phyloP scores from a whole-genome alignment of 2,888 invertebrate species.

The Salpingus planirostris region DNA sequence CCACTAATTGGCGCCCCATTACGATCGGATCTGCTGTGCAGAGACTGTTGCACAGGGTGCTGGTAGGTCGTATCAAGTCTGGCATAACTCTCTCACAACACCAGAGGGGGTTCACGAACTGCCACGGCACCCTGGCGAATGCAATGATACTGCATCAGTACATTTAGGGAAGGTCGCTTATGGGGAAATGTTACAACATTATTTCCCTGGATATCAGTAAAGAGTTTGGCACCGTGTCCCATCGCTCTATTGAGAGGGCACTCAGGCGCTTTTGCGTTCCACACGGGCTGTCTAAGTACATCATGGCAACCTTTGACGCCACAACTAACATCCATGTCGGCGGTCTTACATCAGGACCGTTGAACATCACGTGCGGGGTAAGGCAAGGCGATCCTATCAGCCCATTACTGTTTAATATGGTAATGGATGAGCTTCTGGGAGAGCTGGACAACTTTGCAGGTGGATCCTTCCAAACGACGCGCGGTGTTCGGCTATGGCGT shows the following conservation, averaged over 20 bases:
- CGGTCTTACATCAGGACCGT: background rate
- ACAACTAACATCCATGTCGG: slow-evolving; percentile 13
- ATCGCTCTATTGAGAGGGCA: slow-evolving; percentile 13
- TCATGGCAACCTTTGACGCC: background rate
- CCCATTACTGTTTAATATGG: too few relatives aligned
- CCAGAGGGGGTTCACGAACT: slow-evolving; percentile 27
- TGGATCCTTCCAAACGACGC: slow-evolving; percentile 1
- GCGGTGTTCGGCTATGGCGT: too few relatives aligned
- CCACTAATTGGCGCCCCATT: slow-evolving; percentile 25
- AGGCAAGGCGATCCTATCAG: too few relatives aligned
- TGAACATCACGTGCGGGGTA: too few relatives aligned
- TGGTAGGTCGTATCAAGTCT: background rate
- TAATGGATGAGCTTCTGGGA: slow-evolving; percentile 2
- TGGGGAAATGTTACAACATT: slow-evolving; percentile 5
- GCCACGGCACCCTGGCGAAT: slow-evolving; percentile 36
- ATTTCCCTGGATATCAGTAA: slow-evolving; percentile 16
- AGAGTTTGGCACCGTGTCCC: slow-evolving; percentile 20
- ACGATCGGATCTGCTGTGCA: slow-evolving; percentile 23
- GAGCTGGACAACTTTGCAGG: slow-evolving; percentile 1
- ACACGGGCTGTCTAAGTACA: background rate
- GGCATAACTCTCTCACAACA: slow-evolving; percentile 2
- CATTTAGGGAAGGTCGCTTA: slow-evolving; percentile 3
- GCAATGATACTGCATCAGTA: slow-evolving; percentile 22
- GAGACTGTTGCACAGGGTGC: slow-evolving; percentile 21
- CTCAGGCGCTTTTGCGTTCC: slow-evolving; percentile 9